Evolutionary conservation across 2,113 vertebrate genomes (phyloP).

Genomic region (Trichechus manatus): DNA sequence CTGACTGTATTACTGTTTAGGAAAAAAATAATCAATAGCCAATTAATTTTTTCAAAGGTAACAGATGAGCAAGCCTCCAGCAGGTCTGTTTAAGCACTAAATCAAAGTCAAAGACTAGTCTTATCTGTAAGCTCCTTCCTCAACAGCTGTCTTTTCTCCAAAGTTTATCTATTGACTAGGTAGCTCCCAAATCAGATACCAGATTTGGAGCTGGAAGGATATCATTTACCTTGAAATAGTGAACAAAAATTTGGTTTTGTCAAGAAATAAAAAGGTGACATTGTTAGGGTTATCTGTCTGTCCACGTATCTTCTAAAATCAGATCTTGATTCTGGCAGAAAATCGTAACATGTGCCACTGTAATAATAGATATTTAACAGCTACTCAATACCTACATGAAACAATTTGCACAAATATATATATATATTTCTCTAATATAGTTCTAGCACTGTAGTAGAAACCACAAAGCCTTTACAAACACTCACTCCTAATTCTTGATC

Average conservation of each 20-base stretch:
- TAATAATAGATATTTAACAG: background rate
- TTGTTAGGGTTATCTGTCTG: background rate
- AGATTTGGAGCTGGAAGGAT: background rate
- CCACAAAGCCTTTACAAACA: background rate
- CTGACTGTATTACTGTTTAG: background rate
- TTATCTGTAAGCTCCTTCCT: background rate
- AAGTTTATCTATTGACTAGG: background rate
- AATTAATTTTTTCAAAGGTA: constrained; percentile 7
- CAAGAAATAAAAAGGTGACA: background rate
- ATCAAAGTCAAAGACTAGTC: background rate
- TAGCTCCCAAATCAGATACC: background rate
- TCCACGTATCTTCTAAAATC: constrained; percentile 24
- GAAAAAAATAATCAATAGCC: background rate
- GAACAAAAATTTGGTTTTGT: constrained; percentile 23
- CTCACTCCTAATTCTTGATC: constrained; percentile 16
- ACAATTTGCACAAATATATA: background rate
- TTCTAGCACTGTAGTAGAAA: background rate
- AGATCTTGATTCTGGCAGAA: constrained; percentile 3
- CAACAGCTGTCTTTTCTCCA: background rate
- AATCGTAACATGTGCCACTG: constrained; percentile 3
- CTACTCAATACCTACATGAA: constrained; percentile 12
- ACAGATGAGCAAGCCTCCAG: background rate
- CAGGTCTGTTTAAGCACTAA: background rate
- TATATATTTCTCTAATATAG: background rate
- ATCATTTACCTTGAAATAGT: constrained; percentile 34